Evolutionary conservation across 2,113 vertebrate species (phyloP), one percentile per base, ranked within the genome.

Genomic region (Prunella himalayana): DNA sequence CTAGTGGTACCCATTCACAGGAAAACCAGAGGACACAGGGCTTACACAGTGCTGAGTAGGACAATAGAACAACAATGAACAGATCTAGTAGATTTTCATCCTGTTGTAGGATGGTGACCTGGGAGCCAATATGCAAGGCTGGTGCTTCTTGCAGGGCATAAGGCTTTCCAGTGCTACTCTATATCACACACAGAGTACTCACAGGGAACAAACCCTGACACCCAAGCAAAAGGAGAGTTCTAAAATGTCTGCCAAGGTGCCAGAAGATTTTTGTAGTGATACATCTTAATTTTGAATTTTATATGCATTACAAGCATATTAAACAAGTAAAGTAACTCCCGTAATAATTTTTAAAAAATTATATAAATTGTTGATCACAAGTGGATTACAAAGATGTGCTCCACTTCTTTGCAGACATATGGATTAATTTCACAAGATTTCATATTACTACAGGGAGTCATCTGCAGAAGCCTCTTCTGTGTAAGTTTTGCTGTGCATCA

Each of bases 131-230:
- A 0, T 9, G 10, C 12, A 28, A 11, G 15, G 28, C 16, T 83
- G 42, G 8, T 49, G 21, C 6, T 33, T 54, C 41, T 50, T 49
- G 10, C 22, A 75, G 51, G 12, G 6, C 35, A 21, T 9, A 33
- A 83, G 73, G 31, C 9, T 56, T 23, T 75, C n/a, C 39, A 65
- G 37, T 13, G 11, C 30, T 33, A 21, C 13, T 15, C 39, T 14
- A 1, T 23, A 47, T 20, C 53, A n/a, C 13, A 49, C 2, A 3
- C 6, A 64, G 30, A 41, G 4, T 12, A 30, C 16, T 15, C 0
- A 0, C 7, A 68, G 22, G 27, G 37, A 91, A 20, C 39, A 71
- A 90, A 56, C 7, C 5, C 9, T 44, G 33, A 41, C 15, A 59
- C 11, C 7, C 5, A 3, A 50, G 41, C 6, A 53, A 87, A 69